Base-by-base conservation (phyloP, 2,797 vertebrate species). In the Sciurus vulgaris region DNA sequence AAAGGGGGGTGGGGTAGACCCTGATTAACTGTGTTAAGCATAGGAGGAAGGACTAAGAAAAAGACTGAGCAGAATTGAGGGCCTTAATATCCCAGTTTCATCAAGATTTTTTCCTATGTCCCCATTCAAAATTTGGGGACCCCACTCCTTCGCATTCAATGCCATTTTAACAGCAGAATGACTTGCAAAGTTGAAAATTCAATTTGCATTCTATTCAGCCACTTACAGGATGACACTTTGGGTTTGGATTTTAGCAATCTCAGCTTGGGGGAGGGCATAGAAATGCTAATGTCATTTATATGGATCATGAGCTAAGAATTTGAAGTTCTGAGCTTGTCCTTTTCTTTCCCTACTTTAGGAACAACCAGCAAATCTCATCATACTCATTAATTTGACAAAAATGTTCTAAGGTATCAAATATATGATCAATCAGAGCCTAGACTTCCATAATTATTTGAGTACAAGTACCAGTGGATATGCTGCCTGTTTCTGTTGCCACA, bases 381-480 rank as follows among this genome's bases (percentile, higher is more conserved):
- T 81, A 15, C 79, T 44, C 56, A 82, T 47, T 86, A 86, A 86
- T 95, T 63, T 78, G 93, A 82, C 8, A 77, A 82, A 92, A 76
- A 77, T 35, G 30, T 69, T 74, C 85, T 86, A 70, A 47, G 26
- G 10, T 82, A 82, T 82, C 79, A 18, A 44, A 63, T 92, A 85
- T 35, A 65, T 51, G 44, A 54, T 73, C 51, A 93, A 47, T 22
- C 22, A 86, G 47, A 77, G 76, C 18, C 7, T 38, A 76, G 59
- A 61, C 63, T 79, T 86, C 69, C 70, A 10, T 65, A 77, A 82
- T 17, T 54, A 89, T 82, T 77, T 35, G 38, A 86, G n/a, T 22
- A 76, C 26, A 63, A 54, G 30, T 65, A 77, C 47, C 61, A 86
- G 49, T n/a, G 20, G 67, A 59, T 28, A 54, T 59, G 72, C n/a